These are phyloP conservation scores for Cataglyphis altisquamis DNA, from an alignment of 2,888 invertebrate species.

Conservation along the genomic window DNA sequence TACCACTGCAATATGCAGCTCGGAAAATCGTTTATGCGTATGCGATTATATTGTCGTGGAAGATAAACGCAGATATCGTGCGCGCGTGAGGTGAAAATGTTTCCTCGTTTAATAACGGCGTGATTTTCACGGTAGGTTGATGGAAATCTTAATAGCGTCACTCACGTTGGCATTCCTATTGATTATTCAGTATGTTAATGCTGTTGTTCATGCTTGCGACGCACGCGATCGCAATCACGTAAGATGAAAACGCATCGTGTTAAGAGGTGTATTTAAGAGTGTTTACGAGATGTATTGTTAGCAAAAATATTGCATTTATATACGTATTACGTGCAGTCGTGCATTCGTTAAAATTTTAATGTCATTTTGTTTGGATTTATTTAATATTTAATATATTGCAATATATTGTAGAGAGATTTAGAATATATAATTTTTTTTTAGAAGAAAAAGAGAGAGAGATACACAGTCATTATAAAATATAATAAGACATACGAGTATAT, in stretches of 20 bases:
- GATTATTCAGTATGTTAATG: conserved; percentile 46
- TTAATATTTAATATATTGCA: not conserved
- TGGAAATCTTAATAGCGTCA: conserved; percentile 40
- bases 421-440: not conserved
- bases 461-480: not conserved
- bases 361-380: not conserved
- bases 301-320: conserved; percentile 1
- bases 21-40: conserved; percentile 41
- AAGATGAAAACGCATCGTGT: conserved; percentile 12
- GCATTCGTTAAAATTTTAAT: not conserved
- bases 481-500: not conserved
- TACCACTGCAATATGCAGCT: conserved; percentile 16
- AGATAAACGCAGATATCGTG: conserved; percentile 18
- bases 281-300: conserved; percentile 5
- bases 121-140: conserved; percentile 35
- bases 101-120: conserved; percentile 18
- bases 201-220: conserved; percentile 1
- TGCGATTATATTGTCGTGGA: conserved; percentile 42
- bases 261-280: not conserved
- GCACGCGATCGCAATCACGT: not conserved
- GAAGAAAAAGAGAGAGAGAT: not conserved
- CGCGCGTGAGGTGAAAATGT: conserved; percentile 15
- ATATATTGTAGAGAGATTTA: not conserved
- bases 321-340: not conserved
- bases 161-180: conserved; percentile 7